These are phyloP conservation scores for Holacanthella duospinosa DNA, from an alignment of 2,888 invertebrate species.

Conservation along the genomic window DNA sequence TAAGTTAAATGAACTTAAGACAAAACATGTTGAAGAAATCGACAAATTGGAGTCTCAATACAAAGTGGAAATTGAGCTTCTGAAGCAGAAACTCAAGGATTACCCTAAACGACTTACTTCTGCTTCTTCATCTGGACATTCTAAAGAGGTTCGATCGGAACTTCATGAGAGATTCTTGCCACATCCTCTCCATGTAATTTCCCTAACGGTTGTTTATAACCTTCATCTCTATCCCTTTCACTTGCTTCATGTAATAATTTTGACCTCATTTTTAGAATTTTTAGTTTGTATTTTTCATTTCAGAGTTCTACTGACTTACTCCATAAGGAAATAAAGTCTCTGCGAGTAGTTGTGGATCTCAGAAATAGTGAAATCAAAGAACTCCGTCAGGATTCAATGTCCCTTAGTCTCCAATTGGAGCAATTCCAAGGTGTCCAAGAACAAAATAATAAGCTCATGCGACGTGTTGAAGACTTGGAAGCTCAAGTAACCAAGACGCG, in stretches of 20 bases:
- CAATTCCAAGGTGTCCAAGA: constrained; percentile 27
- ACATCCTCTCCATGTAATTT: neutral
- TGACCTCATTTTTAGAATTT: neutral
- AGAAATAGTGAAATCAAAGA: constrained; percentile 74
- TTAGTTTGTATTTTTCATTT: neutral
- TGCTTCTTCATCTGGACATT: neutral
- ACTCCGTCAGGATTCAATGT: constrained; percentile 45
- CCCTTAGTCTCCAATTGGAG: constrained; percentile 23
- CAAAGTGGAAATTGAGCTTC: neutral
- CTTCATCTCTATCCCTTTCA: neutral
- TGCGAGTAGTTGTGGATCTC: constrained; percentile 77
- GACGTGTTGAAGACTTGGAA: constrained; percentile 33
- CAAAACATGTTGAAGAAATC: constrained; percentile 21
- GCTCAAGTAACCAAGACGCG: constrained; percentile 32
- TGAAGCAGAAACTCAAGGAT: neutral
- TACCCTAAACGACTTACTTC: neutral
- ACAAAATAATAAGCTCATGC: constrained; percentile 21
- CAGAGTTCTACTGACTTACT: constrained; percentile 41
- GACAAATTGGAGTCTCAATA: constrained; percentile 7
- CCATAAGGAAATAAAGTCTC: constrained; percentile 65
- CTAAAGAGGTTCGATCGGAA: neutral
- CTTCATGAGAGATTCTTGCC: neutral
- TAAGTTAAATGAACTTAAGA: constrained; percentile 21
- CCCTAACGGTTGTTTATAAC: neutral
- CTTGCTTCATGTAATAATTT: neutral